Evolutionary conservation across 2,888 invertebrate genomes (phyloP), one percentile per base, ranked within the genome.

Genomic region (Drosophila macrospina): DNA sequence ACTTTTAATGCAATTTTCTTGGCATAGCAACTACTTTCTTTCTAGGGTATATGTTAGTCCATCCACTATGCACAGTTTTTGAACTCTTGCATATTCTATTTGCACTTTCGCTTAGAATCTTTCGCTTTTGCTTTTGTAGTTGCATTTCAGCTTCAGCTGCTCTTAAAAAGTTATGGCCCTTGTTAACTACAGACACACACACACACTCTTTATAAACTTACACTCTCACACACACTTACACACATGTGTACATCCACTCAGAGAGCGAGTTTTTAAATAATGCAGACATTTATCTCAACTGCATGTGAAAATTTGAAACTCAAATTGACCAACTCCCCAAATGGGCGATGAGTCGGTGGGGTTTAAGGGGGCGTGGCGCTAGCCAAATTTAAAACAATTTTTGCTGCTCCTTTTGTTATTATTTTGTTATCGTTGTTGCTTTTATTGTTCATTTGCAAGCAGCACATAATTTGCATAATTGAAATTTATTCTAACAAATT

Each of bases 391-490:
- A 34, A 26, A 13, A 26, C 13, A 15, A 34, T 34, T 26, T 24
- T 34, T 28, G 16, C 8, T 32, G 15, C 24, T 13, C 15, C 30
- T 42, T 32, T 28, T 34, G 7, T 20, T 37, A 20, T 32, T 26
- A 24, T 47, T 37, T 8, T 52, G 41, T 26, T 47, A 11, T 26
- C 48, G 34, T 45, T 67, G 10, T 42, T 51, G 39, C 11, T 16
- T 20, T 34, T 52, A 34, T 34, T 56, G 30, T 16, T 13, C 32
- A 15, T 41, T 34, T 15, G 16, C 47, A 15, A 36, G 36, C 24
- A 56, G 39, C 34, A 45, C 52, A 28, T 30, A 63, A 80, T 82
- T 74, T 74, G 78, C 88, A 83, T 88, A 87, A 87, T 88, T 77
- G 61, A 71, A 83, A 66, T 76, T 80, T 63, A 62, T 74, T 76